Evolutionary conservation across 2,113 vertebrate species (phyloP).

Genomic region (Hyperopisus bebe): DNA sequence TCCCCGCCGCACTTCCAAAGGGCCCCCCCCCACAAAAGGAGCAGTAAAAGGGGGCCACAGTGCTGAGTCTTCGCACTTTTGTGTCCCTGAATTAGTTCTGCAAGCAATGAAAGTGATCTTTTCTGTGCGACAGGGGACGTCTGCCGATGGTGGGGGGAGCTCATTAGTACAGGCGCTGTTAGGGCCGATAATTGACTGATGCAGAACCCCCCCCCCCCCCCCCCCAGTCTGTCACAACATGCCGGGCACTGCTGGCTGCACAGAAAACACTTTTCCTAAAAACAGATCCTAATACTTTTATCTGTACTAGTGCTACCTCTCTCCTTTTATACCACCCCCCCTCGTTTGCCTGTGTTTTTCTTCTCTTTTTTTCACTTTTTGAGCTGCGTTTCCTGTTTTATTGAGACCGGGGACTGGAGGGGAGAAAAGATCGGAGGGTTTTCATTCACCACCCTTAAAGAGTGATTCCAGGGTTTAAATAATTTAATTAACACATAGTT

Average conservation of each 20-base stretch:
- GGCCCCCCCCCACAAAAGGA: conserved; percentile 84
- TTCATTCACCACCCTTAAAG: neutral
- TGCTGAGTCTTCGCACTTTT: conserved; percentile 97
- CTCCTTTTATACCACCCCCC: conserved; percentile 34
- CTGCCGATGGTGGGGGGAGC: conserved; percentile 96
- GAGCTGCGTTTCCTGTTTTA: conserved; percentile 45
- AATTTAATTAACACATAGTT: conserved; percentile 15
- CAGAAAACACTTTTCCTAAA: conserved; percentile 52
- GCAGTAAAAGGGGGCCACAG: conserved; percentile 97
- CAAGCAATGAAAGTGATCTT: conserved; percentile 99
- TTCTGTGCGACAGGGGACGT: conserved; percentile 99
- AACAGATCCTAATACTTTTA: conserved; percentile 48
- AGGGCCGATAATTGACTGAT: conserved; percentile 98
- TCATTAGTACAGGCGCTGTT: conserved; percentile 99
- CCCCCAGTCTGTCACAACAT: conserved; percentile 90
- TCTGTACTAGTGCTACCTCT: conserved; percentile 25
- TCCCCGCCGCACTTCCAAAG: conserved; percentile 98
- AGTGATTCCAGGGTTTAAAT: neutral
- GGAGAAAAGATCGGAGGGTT: neutral
- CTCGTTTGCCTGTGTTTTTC: conserved; percentile 47
- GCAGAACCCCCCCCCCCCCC: conserved; percentile 69
- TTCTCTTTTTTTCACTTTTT: conserved; percentile 13
- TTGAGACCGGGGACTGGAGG: neutral
- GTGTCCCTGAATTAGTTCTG: conserved; percentile 99
- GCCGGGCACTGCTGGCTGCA: conserved; percentile 58